Evolutionary conservation across 1,140 invertebrate species (phyloP).

Genomic region (Carcinoscorpius rotundicauda): DNA sequence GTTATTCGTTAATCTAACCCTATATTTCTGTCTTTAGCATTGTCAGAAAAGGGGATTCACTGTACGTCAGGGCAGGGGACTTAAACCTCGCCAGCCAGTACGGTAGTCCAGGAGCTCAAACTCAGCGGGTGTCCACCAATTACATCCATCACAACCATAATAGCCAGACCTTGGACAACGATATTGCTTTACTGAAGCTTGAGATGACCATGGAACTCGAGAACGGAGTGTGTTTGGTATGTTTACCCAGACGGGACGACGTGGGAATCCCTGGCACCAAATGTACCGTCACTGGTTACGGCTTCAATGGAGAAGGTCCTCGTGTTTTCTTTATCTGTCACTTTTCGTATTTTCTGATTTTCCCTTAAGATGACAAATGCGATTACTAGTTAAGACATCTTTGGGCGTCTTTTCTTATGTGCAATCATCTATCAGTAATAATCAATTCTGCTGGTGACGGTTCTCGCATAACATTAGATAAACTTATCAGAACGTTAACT

Average conservation of each 20-base stretch:
- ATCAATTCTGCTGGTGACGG: too few relatives aligned
- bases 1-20: too few relatives aligned
- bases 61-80: constrained; percentile 84
- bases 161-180: constrained; percentile 87
- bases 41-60: constrained; percentile 74
- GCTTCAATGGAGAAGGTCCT: constrained; percentile 82
- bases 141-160: constrained; percentile 96
- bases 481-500: too few relatives aligned
- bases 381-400: too few relatives aligned
- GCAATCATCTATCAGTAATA: too few relatives aligned
- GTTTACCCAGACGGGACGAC: constrained; percentile 71
- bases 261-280: constrained; percentile 71
- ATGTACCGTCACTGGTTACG: constrained; percentile 85
- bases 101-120: constrained; percentile 75
- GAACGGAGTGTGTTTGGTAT: constrained; percentile 70
- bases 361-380: too few relatives aligned
- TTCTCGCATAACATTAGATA: too few relatives aligned
- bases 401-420: too few relatives aligned
- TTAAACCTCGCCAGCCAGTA: constrained; percentile 69
- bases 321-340: neutral
- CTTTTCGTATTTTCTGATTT: too few relatives aligned
- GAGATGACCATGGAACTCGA: constrained; percentile 77
- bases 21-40: constrained; percentile 46
- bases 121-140: constrained; percentile 72
- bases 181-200: constrained; percentile 85